Evolutionary conservation across 1,140 invertebrate genomes (phyloP).

Genomic region (Phymastichus coffea): DNA sequence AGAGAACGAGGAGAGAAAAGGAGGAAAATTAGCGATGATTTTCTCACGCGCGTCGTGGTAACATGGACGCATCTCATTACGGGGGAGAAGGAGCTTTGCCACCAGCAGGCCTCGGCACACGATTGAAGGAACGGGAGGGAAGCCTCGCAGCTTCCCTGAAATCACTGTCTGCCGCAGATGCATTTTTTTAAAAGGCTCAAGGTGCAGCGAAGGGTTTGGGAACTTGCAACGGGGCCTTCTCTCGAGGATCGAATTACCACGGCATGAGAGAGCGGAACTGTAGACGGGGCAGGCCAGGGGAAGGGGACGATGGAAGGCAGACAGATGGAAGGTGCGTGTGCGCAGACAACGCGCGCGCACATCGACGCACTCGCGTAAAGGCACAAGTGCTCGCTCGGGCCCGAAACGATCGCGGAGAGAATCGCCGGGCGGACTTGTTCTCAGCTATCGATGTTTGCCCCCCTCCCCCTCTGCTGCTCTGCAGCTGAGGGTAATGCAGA

Average conservation of each 20-base stretch:
- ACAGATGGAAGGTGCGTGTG: slow-evolving; percentile 51
- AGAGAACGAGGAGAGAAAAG: not conserved
- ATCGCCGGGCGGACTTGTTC: no score
- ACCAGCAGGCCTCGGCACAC: not conserved
- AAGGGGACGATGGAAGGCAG: slow-evolving; percentile 1
- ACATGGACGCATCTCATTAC: slow-evolving; percentile 19
- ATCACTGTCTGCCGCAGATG: slow-evolving; percentile 14
- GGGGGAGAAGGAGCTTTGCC: not conserved
- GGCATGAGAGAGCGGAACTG: slow-evolving; percentile 25
- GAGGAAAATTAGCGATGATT: slow-evolving; percentile 20
- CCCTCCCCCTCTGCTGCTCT: no score
- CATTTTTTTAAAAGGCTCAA: slow-evolving; percentile 17
- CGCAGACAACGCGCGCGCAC: slow-evolving; percentile 29
- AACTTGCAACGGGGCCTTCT: slow-evolving; percentile 32
- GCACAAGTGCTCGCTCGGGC: not conserved
- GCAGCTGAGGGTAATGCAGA: no score
- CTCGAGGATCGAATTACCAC: slow-evolving; percentile 47
- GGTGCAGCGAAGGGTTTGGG: slow-evolving; percentile 13
- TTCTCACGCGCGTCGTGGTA: slow-evolving; percentile 15
- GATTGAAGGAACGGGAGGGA: not conserved
- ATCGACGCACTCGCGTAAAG: slow-evolving; percentile 9
- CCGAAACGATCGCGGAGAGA: not conserved
- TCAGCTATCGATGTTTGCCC: no score
- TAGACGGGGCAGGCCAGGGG: not conserved
- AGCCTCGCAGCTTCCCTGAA: slow-evolving; percentile 4